Evolutionary conservation across 2,888 invertebrate species (phyloP).

Genomic region (Coleophora flavipennella): DNA sequence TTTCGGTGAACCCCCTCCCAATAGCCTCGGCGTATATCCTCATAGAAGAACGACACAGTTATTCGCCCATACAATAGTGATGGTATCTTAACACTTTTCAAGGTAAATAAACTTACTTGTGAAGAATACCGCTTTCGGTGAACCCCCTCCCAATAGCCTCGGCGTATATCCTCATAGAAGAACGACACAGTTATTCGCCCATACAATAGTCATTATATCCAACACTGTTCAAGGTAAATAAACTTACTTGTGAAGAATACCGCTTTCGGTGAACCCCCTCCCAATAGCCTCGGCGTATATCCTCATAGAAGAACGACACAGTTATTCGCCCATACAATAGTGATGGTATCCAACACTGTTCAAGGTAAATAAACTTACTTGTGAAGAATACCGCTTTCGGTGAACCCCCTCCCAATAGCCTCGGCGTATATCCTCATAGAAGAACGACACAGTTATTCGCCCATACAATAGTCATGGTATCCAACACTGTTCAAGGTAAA

Average conservation of each 20-base stretch:
- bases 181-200: conserved; percentile 83
- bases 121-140: conserved; percentile 27
- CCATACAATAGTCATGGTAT: conserved; percentile 89
- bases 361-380: conserved; percentile 73
- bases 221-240: conserved; percentile 84
- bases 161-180: conserved; percentile 82
- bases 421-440: conserved; percentile 84
- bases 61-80: conserved; percentile 87
- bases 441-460: conserved; percentile 80
- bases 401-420: conserved; percentile 30
- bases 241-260: conserved; percentile 38
- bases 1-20: conserved; percentile 22
- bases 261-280: conserved; percentile 22
- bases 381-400: conserved; percentile 30
- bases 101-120: conserved; percentile 48
- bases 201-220: conserved; percentile 87
- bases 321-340: conserved; percentile 85
- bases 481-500: conserved; percentile 81
- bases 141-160: conserved; percentile 60
- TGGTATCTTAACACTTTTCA: conserved; percentile 84
- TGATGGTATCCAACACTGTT: conserved; percentile 85
- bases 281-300: conserved; percentile 78
- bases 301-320: conserved; percentile 82
- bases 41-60: conserved; percentile 81
- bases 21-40: conserved; percentile 81